Evolutionary conservation across 2,888 invertebrate genomes (phyloP).

Genomic region (Acleris emargana): DNA sequence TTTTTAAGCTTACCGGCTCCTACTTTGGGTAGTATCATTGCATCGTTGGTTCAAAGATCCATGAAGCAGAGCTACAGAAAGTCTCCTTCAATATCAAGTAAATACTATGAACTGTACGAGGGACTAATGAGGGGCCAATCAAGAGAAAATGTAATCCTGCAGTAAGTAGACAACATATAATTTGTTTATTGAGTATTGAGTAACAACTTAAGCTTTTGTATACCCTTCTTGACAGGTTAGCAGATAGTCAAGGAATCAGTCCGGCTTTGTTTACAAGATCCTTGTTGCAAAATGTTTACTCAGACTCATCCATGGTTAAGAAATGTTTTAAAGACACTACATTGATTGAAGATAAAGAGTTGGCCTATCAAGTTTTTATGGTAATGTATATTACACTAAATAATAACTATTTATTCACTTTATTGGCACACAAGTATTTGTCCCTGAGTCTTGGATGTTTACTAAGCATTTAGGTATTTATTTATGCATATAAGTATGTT

Average conservation of each 20-base stretch:
- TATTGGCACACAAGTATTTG: too few species aligned
- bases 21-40: constrained; percentile 88
- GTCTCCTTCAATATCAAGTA: constrained; percentile 81
- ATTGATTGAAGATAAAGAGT: constrained; percentile 87
- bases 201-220: constrained; percentile 10
- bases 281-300: constrained; percentile 72
- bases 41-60: constrained; percentile 85
- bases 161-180: constrained; percentile 68
- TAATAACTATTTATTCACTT: too few species aligned
- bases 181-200: constrained; percentile 3
- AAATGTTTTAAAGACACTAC: constrained; percentile 87
- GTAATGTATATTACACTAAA: constrained; percentile 68
- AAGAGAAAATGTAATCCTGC: constrained; percentile 84
- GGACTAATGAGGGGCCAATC: constrained; percentile 75
- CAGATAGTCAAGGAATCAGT: constrained; percentile 72
- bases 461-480: too few species aligned
- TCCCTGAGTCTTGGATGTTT: too few species aligned
- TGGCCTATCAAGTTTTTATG: constrained; percentile 90
- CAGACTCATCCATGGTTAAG: constrained; percentile 72
- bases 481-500: too few species aligned
- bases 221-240: constrained; percentile 56
- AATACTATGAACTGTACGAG: constrained; percentile 82
- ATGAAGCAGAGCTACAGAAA: constrained; percentile 86
- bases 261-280: constrained; percentile 76
- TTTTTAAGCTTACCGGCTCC: constrained; percentile 79